Evolutionary conservation across 37 sponge, comb jelly and placozoan species (phyloP).

Genomic region (Ianthella basta): DNA sequence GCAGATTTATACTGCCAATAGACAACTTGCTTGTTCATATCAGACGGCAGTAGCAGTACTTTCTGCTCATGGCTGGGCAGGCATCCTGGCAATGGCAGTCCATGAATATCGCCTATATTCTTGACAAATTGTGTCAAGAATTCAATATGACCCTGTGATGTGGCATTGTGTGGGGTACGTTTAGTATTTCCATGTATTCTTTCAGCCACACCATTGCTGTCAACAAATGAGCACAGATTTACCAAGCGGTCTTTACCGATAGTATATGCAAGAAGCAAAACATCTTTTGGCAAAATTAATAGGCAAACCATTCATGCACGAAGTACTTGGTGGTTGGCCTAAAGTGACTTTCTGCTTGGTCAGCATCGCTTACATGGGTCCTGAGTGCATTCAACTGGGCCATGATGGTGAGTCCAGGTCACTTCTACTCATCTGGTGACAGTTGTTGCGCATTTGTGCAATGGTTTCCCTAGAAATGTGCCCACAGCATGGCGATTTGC

Average conservation of each 20-base stretch:
- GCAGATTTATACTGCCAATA: not conserved
- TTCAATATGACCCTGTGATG: not conserved
- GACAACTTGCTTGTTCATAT: constrained; percentile 5
- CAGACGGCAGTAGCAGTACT: constrained; percentile 23
- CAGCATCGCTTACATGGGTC: not conserved
- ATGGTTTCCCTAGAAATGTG: not conserved
- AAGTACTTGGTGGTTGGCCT: constrained; percentile 13
- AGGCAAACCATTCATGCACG: not conserved
- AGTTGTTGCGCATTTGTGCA: not conserved
- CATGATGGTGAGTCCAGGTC: constrained; percentile 5
- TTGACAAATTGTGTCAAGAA: not conserved
- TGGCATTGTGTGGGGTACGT: not conserved
- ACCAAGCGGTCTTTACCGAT: constrained; percentile 18
- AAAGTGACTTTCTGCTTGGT: not conserved
- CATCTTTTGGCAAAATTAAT: not conserved
- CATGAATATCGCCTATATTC: not conserved
- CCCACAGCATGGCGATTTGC: not conserved
- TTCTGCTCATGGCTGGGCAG: constrained; percentile 14
- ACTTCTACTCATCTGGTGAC: not conserved
- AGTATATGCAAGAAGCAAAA: constrained; percentile 6
- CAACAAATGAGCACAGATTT: not conserved
- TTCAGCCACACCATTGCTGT: constrained; percentile 1
- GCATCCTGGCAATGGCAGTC: not conserved
- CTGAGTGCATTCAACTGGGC: constrained; percentile 19
- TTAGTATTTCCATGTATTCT: constrained; percentile 6